phyloP scores from a whole-genome alignment of 2,113 vertebrate genomes.

The Polypterus senegalus region DNA sequence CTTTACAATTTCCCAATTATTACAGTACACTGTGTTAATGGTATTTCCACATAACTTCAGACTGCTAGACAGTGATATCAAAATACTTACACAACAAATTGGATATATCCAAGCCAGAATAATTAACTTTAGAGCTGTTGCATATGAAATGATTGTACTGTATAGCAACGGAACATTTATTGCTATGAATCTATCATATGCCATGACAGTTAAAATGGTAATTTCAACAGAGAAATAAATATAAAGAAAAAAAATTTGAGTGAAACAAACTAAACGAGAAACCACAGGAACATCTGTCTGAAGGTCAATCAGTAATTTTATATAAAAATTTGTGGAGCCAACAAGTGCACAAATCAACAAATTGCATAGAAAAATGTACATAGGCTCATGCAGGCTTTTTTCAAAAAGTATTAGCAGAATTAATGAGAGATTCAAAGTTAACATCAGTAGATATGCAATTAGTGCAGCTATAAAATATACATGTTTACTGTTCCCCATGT shows the following conservation, averaged over 20 bases:
- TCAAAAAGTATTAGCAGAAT: constrained; percentile 25
- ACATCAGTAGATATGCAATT: constrained; percentile 25
- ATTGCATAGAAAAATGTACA: constrained; percentile 47
- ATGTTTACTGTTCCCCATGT: constrained; percentile 7
- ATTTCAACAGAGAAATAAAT: constrained; percentile 42
- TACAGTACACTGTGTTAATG: constrained; percentile 41
- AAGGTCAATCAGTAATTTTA: constrained; percentile 38
- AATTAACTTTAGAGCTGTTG: constrained; percentile 18
- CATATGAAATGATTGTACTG: constrained; percentile 35
- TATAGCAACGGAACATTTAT: constrained; percentile 50
- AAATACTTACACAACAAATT: constrained; percentile 23
- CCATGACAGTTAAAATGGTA: constrained; percentile 46
- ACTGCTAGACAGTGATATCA: constrained; percentile 25
- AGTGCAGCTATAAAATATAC: constrained; percentile 22
- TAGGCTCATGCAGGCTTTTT: constrained; percentile 35
- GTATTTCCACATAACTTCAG: constrained; percentile 43
- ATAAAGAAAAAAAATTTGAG: constrained; percentile 38
- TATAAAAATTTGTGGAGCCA: constrained; percentile 45
- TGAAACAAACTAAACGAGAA: constrained; percentile 32
- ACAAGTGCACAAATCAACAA: constrained; percentile 45
- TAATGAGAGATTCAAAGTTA: constrained; percentile 36
- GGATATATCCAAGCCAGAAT: constrained; percentile 25
- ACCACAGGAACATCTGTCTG: constrained; percentile 30
- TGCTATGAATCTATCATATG: constrained; percentile 46
- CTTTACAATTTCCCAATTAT: constrained; percentile 37